Base-by-base conservation (phyloP, 2,797 vertebrate genomes). In the Channallabes apus region DNA sequence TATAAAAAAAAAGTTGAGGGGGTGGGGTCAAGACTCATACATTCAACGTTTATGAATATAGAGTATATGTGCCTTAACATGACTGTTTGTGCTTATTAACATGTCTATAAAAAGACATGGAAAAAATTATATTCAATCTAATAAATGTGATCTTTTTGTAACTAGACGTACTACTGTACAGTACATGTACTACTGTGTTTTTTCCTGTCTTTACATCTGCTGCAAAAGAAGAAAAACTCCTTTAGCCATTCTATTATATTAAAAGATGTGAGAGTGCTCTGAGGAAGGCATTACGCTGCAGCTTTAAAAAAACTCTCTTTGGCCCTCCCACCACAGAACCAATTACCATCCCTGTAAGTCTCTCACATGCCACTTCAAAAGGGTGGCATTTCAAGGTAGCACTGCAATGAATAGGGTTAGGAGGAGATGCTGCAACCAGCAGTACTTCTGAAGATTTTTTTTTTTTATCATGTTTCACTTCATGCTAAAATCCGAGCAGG, bases 361-460 rank as follows among this genome's bases (percentile, higher is more conserved):
- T 86, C 71, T 89, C 87, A 89, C 83, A 93, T 89, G 78, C 77
- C 67, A 88, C 86, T 91, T 88, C 88, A 91, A 91, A 91, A 67
- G 72, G 80, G 54, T 83, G 82, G 58, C 41, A 82, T 87, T 91
- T 88, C 87, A 89, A 86, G 87, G 88, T 86, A 68, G 86, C 88
- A 85, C 82, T 82, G 29, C 86, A 82, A 67, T 84, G 15, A 35
- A 85, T 72, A 77, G 82, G 83, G 88, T 87, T 51, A 75, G 68
- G 38, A 65, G 76, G 80, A 84, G 69, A 86, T 11, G 14, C 27
- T 32, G 56, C 32, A 72, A 82, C 56, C 76, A 54, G 62, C 58
- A 82, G 85, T 88, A 67, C 62, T 84, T 83, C 67, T 83, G 80
- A 86, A 84, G 65, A 85, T 46, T 88, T 38, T 32, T 32, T 32